Evolutionary conservation across 2,113 vertebrate species (phyloP), one percentile per base, ranked within the genome.

Genomic region (Ellobius talpinus): DNA sequence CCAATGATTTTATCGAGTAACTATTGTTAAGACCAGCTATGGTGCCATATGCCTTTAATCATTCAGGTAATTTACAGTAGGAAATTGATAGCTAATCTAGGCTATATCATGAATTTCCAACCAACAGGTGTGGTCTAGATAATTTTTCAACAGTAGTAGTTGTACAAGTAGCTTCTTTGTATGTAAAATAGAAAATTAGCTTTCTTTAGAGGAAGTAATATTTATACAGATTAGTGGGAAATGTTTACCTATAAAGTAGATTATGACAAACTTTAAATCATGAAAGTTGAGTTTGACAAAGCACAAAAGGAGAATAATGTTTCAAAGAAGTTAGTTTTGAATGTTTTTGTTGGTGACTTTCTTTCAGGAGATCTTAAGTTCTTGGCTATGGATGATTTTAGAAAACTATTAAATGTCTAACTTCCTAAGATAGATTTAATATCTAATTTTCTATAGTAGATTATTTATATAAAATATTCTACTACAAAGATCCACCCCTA

Each of bases 141-240:
- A 58, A 13, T 88, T 39, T 72, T 39, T 39, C 7, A 72, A 68
- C 31, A 31, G 47, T 36, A 19, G 8, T 19, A 11, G 47, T 45
- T 3, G 5, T 13, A 29, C 3, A 24, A 61, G 29, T 73, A 77
- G 8, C 5, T 55, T 95, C 89, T 90, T 88, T 87, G 1, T 33
- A 47, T 42, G 74, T 92, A 74, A 96, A 95, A 85, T 86, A 91
- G 45, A 14, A 78, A 86, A 78, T 21, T 90, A 81, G 52, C 39
- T 87, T 87, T 82, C 14, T 89, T 85, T 87, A 82, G 82, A 93
- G 66, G 91, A 74, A 95, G 65, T 95, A 90, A 93, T 17, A 85
- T 86, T 66, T 87, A 50, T 95, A 17, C 89, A 63, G 42, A 39
- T 73, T 91, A 94, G 33, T 68, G 26, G 65, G 81, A 95, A 96